Evolutionary conservation across 2,113 vertebrate species (phyloP).

Genomic region (Ciconia boyciana): DNA sequence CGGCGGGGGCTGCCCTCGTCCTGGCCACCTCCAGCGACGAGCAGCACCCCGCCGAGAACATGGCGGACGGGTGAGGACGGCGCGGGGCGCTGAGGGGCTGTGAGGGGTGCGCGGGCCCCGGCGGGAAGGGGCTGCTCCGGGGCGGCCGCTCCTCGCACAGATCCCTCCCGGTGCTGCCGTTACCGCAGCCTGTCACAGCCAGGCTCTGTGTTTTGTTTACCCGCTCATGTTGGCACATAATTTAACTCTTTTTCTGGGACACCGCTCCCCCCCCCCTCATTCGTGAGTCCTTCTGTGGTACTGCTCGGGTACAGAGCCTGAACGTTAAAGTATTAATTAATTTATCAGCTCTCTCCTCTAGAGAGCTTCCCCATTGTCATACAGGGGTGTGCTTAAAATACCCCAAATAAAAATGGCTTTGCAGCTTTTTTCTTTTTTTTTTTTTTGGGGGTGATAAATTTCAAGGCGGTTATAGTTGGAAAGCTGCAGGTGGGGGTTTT

Average conservation of each 20-base stretch:
- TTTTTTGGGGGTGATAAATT: background rate
- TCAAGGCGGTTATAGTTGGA: accelerated
- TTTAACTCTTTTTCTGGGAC: background rate
- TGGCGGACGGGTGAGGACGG: constrained; percentile 84
- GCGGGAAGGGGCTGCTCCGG: background rate
- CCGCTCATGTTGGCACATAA: accelerated
- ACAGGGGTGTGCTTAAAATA: background rate
- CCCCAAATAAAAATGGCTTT: background rate
- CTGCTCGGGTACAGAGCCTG: background rate
- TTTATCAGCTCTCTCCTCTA: no score
- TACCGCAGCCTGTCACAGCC: background rate
- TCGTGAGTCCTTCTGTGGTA: accelerated
- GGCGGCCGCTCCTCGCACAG: background rate
- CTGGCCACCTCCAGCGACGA: constrained; percentile 86
- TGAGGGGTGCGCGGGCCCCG: background rate
- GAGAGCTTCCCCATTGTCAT: accelerated
- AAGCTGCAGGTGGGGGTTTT: background rate
- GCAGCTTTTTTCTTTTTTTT: background rate
- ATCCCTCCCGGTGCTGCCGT: background rate
- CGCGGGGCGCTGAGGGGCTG: background rate
- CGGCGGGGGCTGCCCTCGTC: constrained; percentile 79
- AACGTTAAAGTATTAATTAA: accelerated
- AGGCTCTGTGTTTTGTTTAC: background rate
- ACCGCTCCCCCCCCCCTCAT: no score
- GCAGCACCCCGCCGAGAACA: constrained; percentile 84